Base-by-base conservation (phyloP, 2,888 invertebrate species). In the Volucella inanis region DNA sequence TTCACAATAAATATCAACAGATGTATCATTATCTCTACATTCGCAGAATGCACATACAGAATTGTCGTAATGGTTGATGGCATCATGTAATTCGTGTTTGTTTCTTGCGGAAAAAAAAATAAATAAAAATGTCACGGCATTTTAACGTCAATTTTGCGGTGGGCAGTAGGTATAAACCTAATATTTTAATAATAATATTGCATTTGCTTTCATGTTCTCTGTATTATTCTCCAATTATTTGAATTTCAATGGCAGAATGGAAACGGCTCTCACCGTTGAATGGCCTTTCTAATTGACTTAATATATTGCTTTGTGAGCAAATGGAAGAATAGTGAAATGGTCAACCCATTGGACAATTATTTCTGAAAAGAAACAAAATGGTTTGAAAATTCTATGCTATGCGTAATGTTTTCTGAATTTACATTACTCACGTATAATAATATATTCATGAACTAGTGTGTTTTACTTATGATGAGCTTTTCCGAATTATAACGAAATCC, bases 51-150 rank as follows among this genome's bases (percentile, higher is more conserved):
- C 77, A 81, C 72, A 68, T 72, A 70, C 18, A 77, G 62, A 45
- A 77, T 68, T 85, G 71, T 68, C 70, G 85, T 81, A 85, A 85
- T 85, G 85, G 81, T 85, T 85, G 81, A 85, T 85, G 85, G 72
- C 81, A 71, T 76, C 71, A 64, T 68, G 81, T 85, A 85, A 85
- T 85, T 85, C 77, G 68, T 85, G 52, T 71, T 67, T 76, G 65
- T 64, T 61, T 82, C 71, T 80, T 74, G 31, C 49, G 31, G n/a
- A 80, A 41, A 31, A 39, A 22, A 67, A 49, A 68, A 62, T 67
- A 64, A 41, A 43, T 55, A 47, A 65, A 74, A 68, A 81, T 86
- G 86, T 86, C 86, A 86, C 86, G 86, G 86, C 82, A 86, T 86
- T 86, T 86, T 86, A 82, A 82, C 77, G 70, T 75, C 65, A 74